phyloP scores from a whole-genome alignment of 2,797 vertebrate species.

The Danio jaintianensis region DNA sequence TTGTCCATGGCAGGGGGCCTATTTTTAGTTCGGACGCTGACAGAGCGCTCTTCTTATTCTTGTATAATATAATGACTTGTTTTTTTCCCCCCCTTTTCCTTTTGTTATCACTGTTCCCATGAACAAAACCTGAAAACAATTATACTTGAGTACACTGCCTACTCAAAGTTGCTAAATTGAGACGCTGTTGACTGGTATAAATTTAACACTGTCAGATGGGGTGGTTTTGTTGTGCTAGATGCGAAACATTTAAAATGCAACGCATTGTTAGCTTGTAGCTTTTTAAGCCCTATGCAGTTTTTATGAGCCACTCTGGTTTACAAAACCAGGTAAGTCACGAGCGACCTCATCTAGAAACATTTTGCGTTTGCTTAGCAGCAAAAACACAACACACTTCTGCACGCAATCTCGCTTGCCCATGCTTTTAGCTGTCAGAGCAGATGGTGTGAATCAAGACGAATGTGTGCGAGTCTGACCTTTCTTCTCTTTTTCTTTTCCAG shows the following conservation, averaged over 20 bases:
- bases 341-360: not conserved
- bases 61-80: conserved; percentile 48
- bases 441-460: conserved; percentile 1
- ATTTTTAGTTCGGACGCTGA: conserved; percentile 47
- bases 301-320: not conserved
- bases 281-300: conserved; percentile 5
- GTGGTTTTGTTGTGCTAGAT: not conserved
- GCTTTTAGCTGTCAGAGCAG: conserved; percentile 14
- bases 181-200: not conserved
- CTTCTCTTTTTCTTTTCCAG: conserved; percentile 68
- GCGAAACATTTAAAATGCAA: not conserved
- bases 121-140: conserved; percentile 22
- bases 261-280: not conserved
- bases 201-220: not conserved
- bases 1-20: conserved; percentile 34
- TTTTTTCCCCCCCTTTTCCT: not conserved
- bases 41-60: not conserved
- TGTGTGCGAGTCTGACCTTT: conserved; percentile 25
- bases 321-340: conserved; percentile 1
- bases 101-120: conserved; percentile 14
- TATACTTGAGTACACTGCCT: conserved; percentile 20
- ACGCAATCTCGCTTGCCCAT: not conserved
- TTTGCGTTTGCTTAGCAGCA: not conserved
- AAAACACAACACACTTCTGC: not conserved
- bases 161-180: conserved; percentile 28